A percentile compares a stretch with the other conserved stretches of the same genome.
These are phyloP conservation scores for Strongylocentrotus purpuratus DNA, from an alignment of 35 echinoderm and acorn worm species.

Conservation along the genomic window DNA sequence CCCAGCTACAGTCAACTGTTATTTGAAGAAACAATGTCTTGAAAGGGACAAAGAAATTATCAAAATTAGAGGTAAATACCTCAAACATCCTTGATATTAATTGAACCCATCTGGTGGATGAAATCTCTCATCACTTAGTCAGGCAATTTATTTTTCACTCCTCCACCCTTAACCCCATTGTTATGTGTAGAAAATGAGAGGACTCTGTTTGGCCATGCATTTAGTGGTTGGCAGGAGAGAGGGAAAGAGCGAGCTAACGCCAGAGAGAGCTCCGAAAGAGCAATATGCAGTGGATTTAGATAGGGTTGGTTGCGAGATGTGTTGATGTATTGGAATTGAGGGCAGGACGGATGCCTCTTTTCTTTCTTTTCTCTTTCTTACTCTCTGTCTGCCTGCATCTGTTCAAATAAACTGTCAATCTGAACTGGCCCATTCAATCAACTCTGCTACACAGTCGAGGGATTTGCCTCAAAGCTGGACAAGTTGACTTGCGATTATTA, in stretches of 20 bases:
- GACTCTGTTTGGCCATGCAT: background rate
- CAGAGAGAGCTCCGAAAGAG: background rate
- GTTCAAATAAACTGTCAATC: constrained; percentile 45
- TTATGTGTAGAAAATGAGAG: background rate
- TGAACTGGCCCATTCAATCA: constrained; percentile 30
- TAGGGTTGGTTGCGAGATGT: constrained; percentile 16
- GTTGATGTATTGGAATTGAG: constrained; percentile 46
- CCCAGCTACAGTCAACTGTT: too few species aligned
- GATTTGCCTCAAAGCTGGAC: constrained; percentile 29
- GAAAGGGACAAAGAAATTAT: background rate
- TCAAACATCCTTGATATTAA: background rate
- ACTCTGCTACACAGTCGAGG: constrained; percentile 22
- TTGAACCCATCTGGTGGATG: constrained; percentile 8
- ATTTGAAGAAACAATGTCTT: background rate
- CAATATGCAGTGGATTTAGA: constrained; percentile 33
- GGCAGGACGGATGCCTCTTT: constrained; percentile 8
- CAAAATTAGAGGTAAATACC: background rate
- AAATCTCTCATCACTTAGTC: background rate
- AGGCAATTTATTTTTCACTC: constrained; percentile 12
- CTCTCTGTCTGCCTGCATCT: constrained; percentile 25
- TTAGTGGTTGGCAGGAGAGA: background rate
- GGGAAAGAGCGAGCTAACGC: background rate
- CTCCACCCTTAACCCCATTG: background rate
- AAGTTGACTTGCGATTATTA: constrained; percentile 29
- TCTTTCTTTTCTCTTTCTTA: background rate